Conservation (phyloP, 2,888 invertebrate genomes). For the Asteroscopus sphinx region DNA sequence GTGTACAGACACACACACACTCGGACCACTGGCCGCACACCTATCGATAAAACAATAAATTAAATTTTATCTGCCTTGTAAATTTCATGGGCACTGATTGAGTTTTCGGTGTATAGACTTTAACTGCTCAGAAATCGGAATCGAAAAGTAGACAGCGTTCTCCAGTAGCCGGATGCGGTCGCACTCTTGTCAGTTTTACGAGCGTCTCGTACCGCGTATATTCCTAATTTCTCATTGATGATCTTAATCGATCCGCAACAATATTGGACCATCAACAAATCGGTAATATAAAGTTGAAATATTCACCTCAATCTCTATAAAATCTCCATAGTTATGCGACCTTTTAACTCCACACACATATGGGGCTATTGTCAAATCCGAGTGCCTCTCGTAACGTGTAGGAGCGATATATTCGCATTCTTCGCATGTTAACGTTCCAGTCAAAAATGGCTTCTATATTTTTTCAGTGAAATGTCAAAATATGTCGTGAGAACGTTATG, state of each 20-base stretch:
- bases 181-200: conserved; percentile 60
- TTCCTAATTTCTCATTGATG: conserved; percentile 62
- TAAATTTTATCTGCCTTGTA: conserved; percentile 87
- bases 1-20: conserved; percentile 81
- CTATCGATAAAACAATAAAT: conserved; percentile 85
- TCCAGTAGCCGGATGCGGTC: conserved; percentile 79
- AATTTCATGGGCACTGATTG: conserved; percentile 85
- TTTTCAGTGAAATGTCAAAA: conserved; percentile 88
- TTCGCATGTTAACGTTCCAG: conserved; percentile 72
- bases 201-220: conserved; percentile 37
- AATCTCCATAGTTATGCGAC: conserved; percentile 68
- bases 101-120: conserved; percentile 74
- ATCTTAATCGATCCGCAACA: conserved; percentile 65
- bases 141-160: conserved; percentile 61
- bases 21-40: conserved; percentile 71
- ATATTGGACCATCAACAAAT: conserved; percentile 70
- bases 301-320: conserved; percentile 65
- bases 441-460: conserved; percentile 86
- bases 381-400: conserved; percentile 43
- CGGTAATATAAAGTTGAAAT: conserved; percentile 62
- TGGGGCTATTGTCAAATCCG: conserved; percentile 64
- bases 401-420: conserved; percentile 75
- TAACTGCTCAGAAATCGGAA: conserved; percentile 57
- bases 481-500: conserved; percentile 84
- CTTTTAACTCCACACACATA: conserved; percentile 66